Conservation (phyloP, 2,888 invertebrate species). For the Lasioglossum vierecki region DNA sequence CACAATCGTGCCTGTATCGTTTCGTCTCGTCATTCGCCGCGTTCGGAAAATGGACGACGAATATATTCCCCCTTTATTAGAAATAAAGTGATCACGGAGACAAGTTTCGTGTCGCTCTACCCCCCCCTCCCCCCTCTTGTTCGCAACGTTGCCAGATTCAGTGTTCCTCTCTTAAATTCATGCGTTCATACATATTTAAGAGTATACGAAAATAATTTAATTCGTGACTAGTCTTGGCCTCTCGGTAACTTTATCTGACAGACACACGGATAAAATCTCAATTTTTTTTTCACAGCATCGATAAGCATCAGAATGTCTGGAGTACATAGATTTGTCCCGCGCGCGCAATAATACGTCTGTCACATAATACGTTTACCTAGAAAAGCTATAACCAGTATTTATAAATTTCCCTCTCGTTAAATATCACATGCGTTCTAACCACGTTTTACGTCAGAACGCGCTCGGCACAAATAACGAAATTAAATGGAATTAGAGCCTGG, state of each 20-base stretch:
- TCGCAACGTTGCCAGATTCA: slow-evolving; percentile 68
- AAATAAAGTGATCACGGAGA: slow-evolving; percentile 46
- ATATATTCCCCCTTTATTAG: slow-evolving; percentile 27
- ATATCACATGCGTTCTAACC: slow-evolving; percentile 47
- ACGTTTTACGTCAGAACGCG: slow-evolving; percentile 44
- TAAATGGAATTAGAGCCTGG: slow-evolving; percentile 62
- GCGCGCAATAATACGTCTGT: slow-evolving; percentile 45
- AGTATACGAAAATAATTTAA: slow-evolving; percentile 55
- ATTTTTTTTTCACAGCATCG: slow-evolving; percentile 13
- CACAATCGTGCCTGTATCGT: slow-evolving; percentile 50
- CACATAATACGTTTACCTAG: slow-evolving; percentile 52
- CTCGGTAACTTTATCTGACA: slow-evolving; percentile 65
- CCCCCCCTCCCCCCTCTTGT: slow-evolving; percentile 17
- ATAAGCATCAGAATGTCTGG: slow-evolving; percentile 22
- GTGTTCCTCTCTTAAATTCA: slow-evolving; percentile 35
- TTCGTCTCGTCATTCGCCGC: slow-evolving; percentile 31
- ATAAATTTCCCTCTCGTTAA: slow-evolving; percentile 49
- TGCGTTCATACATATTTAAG: slow-evolving; percentile 30
- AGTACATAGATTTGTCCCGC: slow-evolving; percentile 29
- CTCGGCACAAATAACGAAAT: slow-evolving; percentile 53
- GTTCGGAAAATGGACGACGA: slow-evolving; percentile 28
- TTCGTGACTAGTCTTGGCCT: slow-evolving; percentile 55
- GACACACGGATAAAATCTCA: slow-evolving; percentile 28
- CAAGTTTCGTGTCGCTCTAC: slow-evolving; percentile 49
- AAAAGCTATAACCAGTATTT: slow-evolving; percentile 59